phyloP scores from a whole-genome alignment of 2,888 invertebrate species.

The Drosophila pseudotalamancana region DNA sequence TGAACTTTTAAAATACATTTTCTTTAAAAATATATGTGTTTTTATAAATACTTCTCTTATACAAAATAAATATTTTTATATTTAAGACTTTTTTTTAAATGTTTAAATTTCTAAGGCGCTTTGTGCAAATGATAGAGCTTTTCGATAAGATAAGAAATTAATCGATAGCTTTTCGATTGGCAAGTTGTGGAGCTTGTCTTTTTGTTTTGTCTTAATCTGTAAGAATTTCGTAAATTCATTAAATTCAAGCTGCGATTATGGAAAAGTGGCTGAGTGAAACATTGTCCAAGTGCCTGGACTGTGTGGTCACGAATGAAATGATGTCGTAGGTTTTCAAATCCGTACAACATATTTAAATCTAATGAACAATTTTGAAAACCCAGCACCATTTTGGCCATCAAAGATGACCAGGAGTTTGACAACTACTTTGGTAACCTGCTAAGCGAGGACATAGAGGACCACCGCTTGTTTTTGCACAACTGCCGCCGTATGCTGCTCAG shows the following conservation, averaged over 20 bases:
- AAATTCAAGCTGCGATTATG: conserved; percentile 83
- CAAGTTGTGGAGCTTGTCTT: background rate
- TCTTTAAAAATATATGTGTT: too few species aligned
- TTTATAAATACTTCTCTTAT: too few species aligned
- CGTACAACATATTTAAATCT: accelerated
- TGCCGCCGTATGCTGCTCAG: conserved; percentile 86
- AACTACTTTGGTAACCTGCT: conserved; percentile 91
- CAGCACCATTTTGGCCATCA: conserved; percentile 90
- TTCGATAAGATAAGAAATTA: conserved; percentile 5
- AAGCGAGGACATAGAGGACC: conserved; percentile 88
- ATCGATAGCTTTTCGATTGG: background rate
- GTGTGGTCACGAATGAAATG: conserved; percentile 89
- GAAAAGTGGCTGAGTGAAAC: conserved; percentile 88
- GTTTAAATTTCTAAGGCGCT: too few species aligned
- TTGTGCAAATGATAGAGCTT: background rate
- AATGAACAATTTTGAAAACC: background rate
- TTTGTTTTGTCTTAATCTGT: conserved; percentile 18
- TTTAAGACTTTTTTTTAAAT: too few species aligned
- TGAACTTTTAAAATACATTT: too few species aligned
- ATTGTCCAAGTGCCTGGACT: conserved; percentile 88
- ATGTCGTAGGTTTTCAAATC: conserved; percentile 85
- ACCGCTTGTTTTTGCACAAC: conserved; percentile 88
- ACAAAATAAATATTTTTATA: too few species aligned
- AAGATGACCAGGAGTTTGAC: conserved; percentile 89
- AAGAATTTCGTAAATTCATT: conserved; percentile 13